Percentiles rank a stretch among this genome's conserved stretches.
These are phyloP conservation scores for Drosophila nigromelanica DNA, from an alignment of 1,140 invertebrate genomes.

Conservation along the genomic window DNA sequence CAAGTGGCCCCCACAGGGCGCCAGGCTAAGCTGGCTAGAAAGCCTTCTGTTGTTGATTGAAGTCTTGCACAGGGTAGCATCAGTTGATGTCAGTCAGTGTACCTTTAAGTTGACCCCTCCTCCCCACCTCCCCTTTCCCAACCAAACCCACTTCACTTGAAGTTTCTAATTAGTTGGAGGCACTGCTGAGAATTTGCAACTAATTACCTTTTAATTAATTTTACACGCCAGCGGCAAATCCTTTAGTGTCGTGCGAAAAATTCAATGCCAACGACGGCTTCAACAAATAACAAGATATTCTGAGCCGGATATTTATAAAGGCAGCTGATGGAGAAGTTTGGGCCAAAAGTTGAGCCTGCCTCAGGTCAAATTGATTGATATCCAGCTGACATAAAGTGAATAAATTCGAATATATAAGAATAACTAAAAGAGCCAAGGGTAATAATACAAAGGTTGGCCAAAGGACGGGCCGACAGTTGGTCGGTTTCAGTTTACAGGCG, in stretches of 20 bases:
- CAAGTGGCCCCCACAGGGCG: slow-evolving; percentile 65
- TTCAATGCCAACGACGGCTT: slow-evolving; percentile 48
- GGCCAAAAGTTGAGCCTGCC: slow-evolving; percentile 8
- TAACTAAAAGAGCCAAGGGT: slow-evolving; percentile 11
- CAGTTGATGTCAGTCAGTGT: slow-evolving; percentile 47
- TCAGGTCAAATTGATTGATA: slow-evolving; percentile 40
- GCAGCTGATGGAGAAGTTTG: slow-evolving; percentile 9
- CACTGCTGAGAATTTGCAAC: slow-evolving; percentile 67
- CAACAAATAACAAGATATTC: slow-evolving; percentile 58
- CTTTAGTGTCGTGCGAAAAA: slow-evolving; percentile 64
- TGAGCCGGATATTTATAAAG: slow-evolving; percentile 16
- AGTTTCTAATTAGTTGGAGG: slow-evolving; percentile 50
- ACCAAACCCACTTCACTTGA: slow-evolving; percentile 7
- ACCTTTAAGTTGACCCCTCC: slow-evolving; percentile 43
- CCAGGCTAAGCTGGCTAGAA: slow-evolving; percentile 31
- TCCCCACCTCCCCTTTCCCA: background rate
- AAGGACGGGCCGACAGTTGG: background rate
- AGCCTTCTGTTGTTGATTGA: slow-evolving; percentile 65
- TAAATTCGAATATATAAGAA: slow-evolving; percentile 30
- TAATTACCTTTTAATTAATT: slow-evolving; percentile 80
- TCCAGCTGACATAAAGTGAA: slow-evolving; percentile 15
- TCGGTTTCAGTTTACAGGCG: slow-evolving; percentile 28
- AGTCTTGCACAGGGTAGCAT: slow-evolving; percentile 25
- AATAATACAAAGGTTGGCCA: no score
- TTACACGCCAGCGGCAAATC: slow-evolving; percentile 53